Base-by-base conservation (phyloP, 2,797 vertebrate genomes). In the Mergus octosetaceus region DNA sequence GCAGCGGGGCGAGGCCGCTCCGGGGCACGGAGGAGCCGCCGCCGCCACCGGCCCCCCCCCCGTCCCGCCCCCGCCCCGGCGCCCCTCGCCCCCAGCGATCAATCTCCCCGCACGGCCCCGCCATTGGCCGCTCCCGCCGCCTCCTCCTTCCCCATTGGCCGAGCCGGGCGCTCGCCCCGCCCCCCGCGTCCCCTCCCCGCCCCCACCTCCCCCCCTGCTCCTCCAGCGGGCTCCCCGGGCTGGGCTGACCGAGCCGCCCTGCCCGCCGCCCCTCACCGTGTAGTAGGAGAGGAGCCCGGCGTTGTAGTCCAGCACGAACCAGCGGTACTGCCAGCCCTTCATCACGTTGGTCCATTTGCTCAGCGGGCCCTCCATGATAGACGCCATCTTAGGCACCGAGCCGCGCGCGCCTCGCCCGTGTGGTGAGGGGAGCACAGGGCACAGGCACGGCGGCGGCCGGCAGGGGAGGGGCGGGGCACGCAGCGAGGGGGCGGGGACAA, bases 271-370 rank as follows among this genome's bases (percentile, higher is more conserved):
- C 97, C 98, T 94, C 98, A 99, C 99, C 98, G 99, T 99, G 95
- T 99, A 99, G 97, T 99, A 99, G 58, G 99, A 99, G 57, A 99
- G 98, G 47, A 99, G 95, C 38, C 99, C 99, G 28, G 99, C 99
- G 77, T 99, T 99, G 96, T 99, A 99, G 97, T 99, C 99, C 97
- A 99, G 96, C 71, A 99, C 99, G 95, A 99, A 99, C 99, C 99
- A 99, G 36, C 99, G 99, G 87, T 99, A 99, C 98, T 99, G 99
- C 99, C 99, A 99, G 41, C 99, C 99, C 97, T 99, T 99, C 99
- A 99, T 99, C 90, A 99, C 99, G 97, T 99, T 99, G 96, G 99
- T 99, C 99, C 99, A 99, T 98, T 99, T 99, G 98, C 99, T 99
- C 77, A 99, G 98, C 98, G 99, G 99, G 87, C 99, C 99, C 94